Base-by-base conservation (phyloP, 1,140 invertebrate genomes). In the Tetramorium alpestre region DNA sequence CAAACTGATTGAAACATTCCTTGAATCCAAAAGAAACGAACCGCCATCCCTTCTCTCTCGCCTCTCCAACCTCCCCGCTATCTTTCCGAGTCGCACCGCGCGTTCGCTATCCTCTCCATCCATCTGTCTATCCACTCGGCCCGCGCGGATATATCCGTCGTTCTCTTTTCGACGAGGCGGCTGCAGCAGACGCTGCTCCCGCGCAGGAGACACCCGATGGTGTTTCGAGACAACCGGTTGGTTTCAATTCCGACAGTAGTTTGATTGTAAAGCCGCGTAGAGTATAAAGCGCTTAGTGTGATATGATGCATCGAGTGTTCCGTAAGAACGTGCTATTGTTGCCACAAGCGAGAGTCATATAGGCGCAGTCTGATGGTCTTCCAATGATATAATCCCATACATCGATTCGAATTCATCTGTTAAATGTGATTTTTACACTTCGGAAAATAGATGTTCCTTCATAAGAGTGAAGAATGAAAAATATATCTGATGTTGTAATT, bases 1-100 rank as follows among this genome's bases (percentile, higher is more conserved):
- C 95, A 95, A 95, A 95, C 94, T 95, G 94, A 95, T 95, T 95
- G 95, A 95, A 95, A 95, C 94, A 95, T 95, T 95, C 94, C 94
- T 95, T 95, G 94, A 95, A 95, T 95, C 94, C 94, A 94, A 95
- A 95, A 95, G 95, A 95, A 95, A 95, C 95, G 94, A 95, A 95
- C 93, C 93, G 91, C 89, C 90, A 91, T 88, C 86, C 44, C 51
- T 76, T 85, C 85, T 76, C 75, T 70, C 54, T 64, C 69, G 47
- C 56, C 58, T 70, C 65, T 84, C 84, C 58, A 54, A 76, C 86
- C 64, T 78, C 54, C 62, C 8, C 67, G 67, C 47, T 60, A 76
- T 86, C 56, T 80, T 70, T 91, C 78, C 67, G 33, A 70, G 76
- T 82, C 76, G 73, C 73, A 87, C 82, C 88, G 67, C 75, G 81